Base-by-base conservation (phyloP, 2,888 invertebrate species). In the Pterobdella sp. region DNA sequence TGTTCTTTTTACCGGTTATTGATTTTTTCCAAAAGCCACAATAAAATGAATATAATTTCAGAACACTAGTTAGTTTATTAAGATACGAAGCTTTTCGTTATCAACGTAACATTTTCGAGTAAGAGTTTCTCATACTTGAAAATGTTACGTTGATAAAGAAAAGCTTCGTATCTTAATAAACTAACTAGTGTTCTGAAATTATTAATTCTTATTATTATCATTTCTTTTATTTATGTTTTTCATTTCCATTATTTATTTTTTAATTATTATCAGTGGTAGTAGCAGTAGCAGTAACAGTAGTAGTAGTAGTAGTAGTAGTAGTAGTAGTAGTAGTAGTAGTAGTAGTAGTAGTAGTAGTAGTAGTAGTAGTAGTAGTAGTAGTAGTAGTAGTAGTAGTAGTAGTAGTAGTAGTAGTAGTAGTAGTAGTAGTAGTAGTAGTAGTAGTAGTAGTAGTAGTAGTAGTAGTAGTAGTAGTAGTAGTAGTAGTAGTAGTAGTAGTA, bases 1-100 rank as follows among this genome's bases (percentile, higher is more conserved):
- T 64, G 77, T 87, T 14, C 80, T 85, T 84, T 80, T 83, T 72
- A 77, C 77, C 31, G 60, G 60, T 56, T 7, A 3, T 4, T 56
- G 60, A 3, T 56, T 4, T 18, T 3, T 56, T 7, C 14, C n/a
- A 56, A 4, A 22, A 56, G n/a, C 7, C 60, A 26, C 7, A 14
- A 22, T 14, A 42, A 42, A 42, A 42, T 42, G 7, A 42, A 14
- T n/a, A n/a, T n/a, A n/a, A n/a, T n/a, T n/a, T n/a, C n/a, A n/a
- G n/a, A n/a, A n/a, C n/a, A n/a, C n/a, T n/a, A n/a, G n/a, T n/a
- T n/a, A n/a, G n/a, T n/a, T n/a, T n/a, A n/a, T n/a, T n/a, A n/a
- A n/a, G n/a, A n/a, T n/a, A n/a, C n/a, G n/a, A n/a, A n/a, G n/a
- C n/a, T n/a, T n/a, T n/a, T n/a, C n/a, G n/a, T n/a, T n/a, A n/a